Conservation (phyloP, 2,797 vertebrate species). For the Adelosebastes latens region DNA sequence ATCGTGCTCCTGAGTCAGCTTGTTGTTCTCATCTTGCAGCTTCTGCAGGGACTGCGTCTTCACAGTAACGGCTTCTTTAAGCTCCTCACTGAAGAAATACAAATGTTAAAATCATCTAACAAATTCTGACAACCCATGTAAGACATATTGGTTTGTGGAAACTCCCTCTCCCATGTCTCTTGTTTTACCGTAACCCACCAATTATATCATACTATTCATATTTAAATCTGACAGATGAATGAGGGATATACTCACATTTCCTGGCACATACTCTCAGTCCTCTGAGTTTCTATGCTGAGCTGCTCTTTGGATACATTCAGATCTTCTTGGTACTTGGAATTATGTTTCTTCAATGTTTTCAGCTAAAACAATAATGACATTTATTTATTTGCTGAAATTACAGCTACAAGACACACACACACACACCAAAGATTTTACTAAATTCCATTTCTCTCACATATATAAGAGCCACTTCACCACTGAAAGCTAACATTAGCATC, state of each 20-base stretch:
- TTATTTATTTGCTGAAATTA: not conserved
- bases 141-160: not conserved
- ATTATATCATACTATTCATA: not conserved
- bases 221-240: not conserved
- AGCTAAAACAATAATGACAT: slow-evolving; percentile 78
- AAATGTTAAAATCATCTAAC: slow-evolving; percentile 2
- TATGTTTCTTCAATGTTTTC: slow-evolving; percentile 87
- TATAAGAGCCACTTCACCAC: not conserved
- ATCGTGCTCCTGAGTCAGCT: slow-evolving; percentile 87
- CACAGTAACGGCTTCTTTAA: slow-evolving; percentile 86
- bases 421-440: not conserved
- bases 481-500: not conserved
- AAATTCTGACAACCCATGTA: not conserved
- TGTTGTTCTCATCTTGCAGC: slow-evolving; percentile 89
- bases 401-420: not conserved
- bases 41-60: slow-evolving; percentile 86
- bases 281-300: slow-evolving; percentile 85
- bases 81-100: slow-evolving; percentile 87
- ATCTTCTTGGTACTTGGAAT: slow-evolving; percentile 87
- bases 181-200: not conserved
- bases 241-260: slow-evolving; percentile 89
- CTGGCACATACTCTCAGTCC: slow-evolving; percentile 85
- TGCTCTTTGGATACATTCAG: slow-evolving; percentile 88
- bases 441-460: not conserved
- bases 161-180: not conserved